phyloP scores from a whole-genome alignment of 2,888 invertebrate species.

The Mechanitis mazaeus region DNA sequence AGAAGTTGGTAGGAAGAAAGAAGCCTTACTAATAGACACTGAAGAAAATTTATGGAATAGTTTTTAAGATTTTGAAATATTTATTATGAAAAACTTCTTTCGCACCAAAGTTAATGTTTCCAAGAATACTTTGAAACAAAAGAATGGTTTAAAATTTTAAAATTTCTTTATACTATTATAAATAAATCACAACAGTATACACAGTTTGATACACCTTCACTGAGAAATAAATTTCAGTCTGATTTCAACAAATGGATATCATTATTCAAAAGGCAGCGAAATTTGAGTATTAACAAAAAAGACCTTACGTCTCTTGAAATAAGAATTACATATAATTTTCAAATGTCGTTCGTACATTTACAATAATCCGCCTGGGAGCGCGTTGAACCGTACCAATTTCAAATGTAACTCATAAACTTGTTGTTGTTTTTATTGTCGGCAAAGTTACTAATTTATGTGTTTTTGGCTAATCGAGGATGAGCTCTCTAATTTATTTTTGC shows the following conservation, averaged over 20 bases:
- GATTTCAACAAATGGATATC: constrained; percentile 18
- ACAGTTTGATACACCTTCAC: constrained; percentile 7
- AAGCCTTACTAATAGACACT: too few species aligned
- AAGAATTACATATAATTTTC: background rate
- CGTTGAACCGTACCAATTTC: constrained; percentile 20
- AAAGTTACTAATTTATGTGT: constrained; percentile 22
- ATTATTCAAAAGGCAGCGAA: constrained; percentile 16
- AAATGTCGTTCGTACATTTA: background rate
- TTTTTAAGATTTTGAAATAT: too few species aligned
- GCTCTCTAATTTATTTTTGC: constrained; percentile 17
- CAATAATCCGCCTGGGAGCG: constrained; percentile 15
- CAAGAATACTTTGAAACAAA: too few species aligned
- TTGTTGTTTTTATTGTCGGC: constrained; percentile 21
- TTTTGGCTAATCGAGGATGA: constrained; percentile 16
- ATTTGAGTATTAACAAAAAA: background rate
- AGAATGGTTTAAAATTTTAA: background rate
- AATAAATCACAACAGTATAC: background rate
- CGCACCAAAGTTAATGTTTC: too few species aligned
- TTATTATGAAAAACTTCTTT: too few species aligned
- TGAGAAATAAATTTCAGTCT: constrained; percentile 10
- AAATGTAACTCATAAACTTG: constrained; percentile 20
- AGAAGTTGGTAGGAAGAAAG: too few species aligned
- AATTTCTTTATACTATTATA: background rate
- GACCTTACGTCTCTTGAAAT: background rate
- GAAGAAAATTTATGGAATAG: too few species aligned